Conservation (phyloP, 2,797 vertebrate species). For the Allobates femoralis region DNA sequence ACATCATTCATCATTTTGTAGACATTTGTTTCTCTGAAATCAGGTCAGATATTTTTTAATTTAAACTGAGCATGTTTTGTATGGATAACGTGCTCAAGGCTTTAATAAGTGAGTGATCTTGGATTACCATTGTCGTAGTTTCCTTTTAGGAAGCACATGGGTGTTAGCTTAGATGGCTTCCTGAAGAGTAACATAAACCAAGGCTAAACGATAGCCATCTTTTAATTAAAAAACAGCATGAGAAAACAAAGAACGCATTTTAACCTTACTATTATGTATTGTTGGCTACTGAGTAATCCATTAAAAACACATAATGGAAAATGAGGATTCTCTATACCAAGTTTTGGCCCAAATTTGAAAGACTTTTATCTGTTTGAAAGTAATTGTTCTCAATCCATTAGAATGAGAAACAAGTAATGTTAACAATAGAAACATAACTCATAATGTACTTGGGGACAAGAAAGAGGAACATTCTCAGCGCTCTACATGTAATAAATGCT, state of each 20-base stretch:
- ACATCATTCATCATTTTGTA: conserved; percentile 23
- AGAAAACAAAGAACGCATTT: conserved; percentile 52
- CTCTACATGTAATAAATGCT: not conserved
- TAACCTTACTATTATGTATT: conserved; percentile 50
- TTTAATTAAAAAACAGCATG: conserved; percentile 59
- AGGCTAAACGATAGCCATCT: conserved; percentile 58
- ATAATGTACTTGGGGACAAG: not conserved
- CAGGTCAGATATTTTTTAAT: not conserved
- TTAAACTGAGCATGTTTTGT: conserved; percentile 16
- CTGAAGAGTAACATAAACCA: conserved; percentile 61
- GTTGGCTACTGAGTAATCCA: conserved; percentile 31
- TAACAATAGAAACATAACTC: conserved; percentile 15
- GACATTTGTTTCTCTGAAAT: conserved; percentile 32
- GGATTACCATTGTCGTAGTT: conserved; percentile 50
- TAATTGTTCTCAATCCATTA: conserved; percentile 22
- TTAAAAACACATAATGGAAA: conserved; percentile 22
- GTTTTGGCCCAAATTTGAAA: conserved; percentile 35
- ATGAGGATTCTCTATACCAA: conserved; percentile 1
- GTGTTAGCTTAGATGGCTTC: conserved; percentile 57
- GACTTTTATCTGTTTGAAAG: conserved; percentile 30
- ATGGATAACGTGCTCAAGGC: conserved; percentile 35
- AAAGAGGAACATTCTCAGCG: not conserved
- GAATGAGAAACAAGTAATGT: conserved; percentile 36
- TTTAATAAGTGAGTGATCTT: conserved; percentile 52
- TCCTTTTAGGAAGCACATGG: conserved; percentile 62